These are phyloP conservation scores for Linyphia triangularis DNA, from an alignment of 2,888 invertebrate genomes.

Conservation along the genomic window DNA sequence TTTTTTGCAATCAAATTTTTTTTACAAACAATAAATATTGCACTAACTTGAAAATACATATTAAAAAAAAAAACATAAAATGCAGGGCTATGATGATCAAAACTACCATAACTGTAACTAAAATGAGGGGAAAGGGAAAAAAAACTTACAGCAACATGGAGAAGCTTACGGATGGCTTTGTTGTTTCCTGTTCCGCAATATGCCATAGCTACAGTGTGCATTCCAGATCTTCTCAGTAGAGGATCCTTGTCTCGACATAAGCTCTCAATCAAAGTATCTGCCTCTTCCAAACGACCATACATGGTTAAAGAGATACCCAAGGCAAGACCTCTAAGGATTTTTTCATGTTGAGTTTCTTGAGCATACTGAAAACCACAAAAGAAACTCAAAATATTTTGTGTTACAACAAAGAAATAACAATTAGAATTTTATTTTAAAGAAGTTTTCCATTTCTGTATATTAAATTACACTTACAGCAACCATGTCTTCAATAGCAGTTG, in stretches of 20 bases:
- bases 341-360: conserved; percentile 98
- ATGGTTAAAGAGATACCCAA: conserved; percentile 97
- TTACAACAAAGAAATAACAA: neutral
- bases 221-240: conserved; percentile 95
- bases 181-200: conserved; percentile 99
- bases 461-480: conserved; percentile 85
- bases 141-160: conserved; percentile 93
- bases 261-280: conserved; percentile 94
- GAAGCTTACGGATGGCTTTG: conserved; percentile 93
- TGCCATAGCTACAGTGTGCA: conserved; percentile 98
- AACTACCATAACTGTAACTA: too few species aligned
- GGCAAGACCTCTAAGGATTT: conserved; percentile 97
- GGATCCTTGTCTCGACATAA: conserved; percentile 92
- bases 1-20: too few species aligned
- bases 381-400: neutral
- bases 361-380: conserved; percentile 85
- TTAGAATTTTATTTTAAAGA: neutral
- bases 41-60: too few species aligned
- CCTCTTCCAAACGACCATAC: conserved; percentile 98
- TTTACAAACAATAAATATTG: too few species aligned
- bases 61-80: too few species aligned
- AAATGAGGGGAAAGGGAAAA: too few species aligned
- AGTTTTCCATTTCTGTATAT: neutral
- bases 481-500: conserved; percentile 95
- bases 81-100: too few species aligned